A percentile compares a stretch with the other conserved stretches of the same genome.
Conservation (phyloP, 2,888 invertebrate genomes). For the Thereva nobilitata region DNA sequence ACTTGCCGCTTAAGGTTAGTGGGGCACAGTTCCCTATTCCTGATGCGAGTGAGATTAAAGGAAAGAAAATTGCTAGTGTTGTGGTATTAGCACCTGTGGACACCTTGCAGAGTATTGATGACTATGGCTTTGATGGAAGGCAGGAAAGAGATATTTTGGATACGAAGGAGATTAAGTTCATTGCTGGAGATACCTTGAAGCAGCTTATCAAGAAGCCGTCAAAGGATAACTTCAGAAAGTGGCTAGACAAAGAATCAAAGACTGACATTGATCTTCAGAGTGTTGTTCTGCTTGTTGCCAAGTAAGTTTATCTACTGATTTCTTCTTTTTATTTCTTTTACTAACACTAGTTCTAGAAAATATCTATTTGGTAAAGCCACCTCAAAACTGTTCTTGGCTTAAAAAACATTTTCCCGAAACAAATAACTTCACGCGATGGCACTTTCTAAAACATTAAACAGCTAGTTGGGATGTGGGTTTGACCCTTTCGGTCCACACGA, state of each 20-base stretch:
- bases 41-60: conserved; percentile 73
- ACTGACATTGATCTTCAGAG: conserved; percentile 77
- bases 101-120: conserved; percentile 60
- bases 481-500: no score
- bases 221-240: conserved; percentile 76
- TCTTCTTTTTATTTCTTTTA: not conserved
- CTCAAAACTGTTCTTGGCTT: no score
- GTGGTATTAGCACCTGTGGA: conserved; percentile 84
- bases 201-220: conserved; percentile 75
- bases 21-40: conserved; percentile 85
- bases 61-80: conserved; percentile 80
- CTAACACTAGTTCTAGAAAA: no score
- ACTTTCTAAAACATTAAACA: no score
- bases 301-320: conserved; percentile 63
- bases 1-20: conserved; percentile 81
- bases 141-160: conserved; percentile 63
- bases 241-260: conserved; percentile 77
- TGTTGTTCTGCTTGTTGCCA: conserved; percentile 79
- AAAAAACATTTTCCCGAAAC: no score
- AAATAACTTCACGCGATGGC: no score
- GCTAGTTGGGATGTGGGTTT: no score
- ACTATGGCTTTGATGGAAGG: conserved; percentile 55
- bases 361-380: no score
- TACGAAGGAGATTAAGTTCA: conserved; percentile 71
- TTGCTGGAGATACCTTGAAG: conserved; percentile 76